Base-by-base conservation (phyloP, 2,797 vertebrate species). In the Smutsia gigantea region DNA sequence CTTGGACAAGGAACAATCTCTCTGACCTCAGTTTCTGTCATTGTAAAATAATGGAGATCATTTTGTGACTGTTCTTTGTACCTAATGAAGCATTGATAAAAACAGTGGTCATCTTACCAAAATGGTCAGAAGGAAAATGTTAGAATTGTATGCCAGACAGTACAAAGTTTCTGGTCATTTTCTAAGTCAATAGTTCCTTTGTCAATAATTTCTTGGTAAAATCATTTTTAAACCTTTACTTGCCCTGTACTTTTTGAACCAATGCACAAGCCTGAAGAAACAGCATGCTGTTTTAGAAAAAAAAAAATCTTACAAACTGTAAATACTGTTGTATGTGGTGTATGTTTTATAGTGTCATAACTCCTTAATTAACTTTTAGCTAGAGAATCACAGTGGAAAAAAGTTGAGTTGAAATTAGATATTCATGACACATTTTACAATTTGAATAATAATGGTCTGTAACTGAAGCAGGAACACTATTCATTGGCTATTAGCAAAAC, bases 371-470 rank as follows among this genome's bases (percentile, higher is more conserved):
- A 83, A 5, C 11, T 78, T 88, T 72, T n/a, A 78, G 25, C 11
- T 81, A 42, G 31, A 77, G 2, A 88, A 86, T 74, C 19, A 31
- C 21, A 39, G 64, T 39, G 29, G 37, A 27, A 74, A 87, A 68
- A 69, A 63, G 37, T 34, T 78, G 23, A 88, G 19, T 34, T 91
- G 12, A 90, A 81, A 77, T 81, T 75, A 85, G 42, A 37, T 23
- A 66, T 83, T 79, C 7, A 69, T 90, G 79, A 59, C 15, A 63
- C 18, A 31, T 69, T 85, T 71, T 89, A 18, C 66, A 87, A 81
- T 95, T 53, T 90, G 61, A 93, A 93, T 75, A 89, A 42, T 25
- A 61, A 88, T 88, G 42, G 29, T 14, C 59, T 68, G 2, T 87
- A 23, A 86, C n/a, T 53, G 29, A 51, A 7, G 23, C 27, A 53